Base-by-base conservation (phyloP, 2,113 vertebrate genomes). In the Bostrychus sinensis region DNA sequence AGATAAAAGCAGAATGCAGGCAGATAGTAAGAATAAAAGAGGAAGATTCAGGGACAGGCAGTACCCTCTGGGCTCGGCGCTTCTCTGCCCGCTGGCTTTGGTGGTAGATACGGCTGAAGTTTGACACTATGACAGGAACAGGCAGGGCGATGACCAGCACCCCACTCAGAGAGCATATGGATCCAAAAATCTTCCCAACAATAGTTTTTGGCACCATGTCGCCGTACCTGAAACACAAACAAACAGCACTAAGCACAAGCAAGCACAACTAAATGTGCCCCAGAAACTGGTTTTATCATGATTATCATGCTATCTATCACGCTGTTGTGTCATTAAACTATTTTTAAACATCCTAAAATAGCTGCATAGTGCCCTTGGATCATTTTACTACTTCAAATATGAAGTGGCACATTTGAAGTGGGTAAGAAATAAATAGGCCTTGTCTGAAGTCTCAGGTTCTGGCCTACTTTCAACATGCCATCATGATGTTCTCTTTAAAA, bases 201-300 rank as follows among this genome's bases (percentile, higher is more conserved):
- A 99, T 99, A 64, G 97, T 99, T 92, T 99, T 99, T 42, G 97
- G 97, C 78, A 99, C 97, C 97, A 99, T 99, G 90, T 99, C 97
- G 60, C 97, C 97, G 50, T 99, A 99, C 77, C 97, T 99, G 84
- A 41, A 86, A 86, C 58, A 85, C 69, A 85, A 76, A 25, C 56
- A 80, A 59, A 77, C 10, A 16, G 56, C 57, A 51, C 50, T 70
- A 30, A 80, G 45, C n/a, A 62, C 32, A 25, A 69, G 56, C 56
- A 46, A 28, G 66, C 55, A 56, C 34, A 62, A 48, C 5, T 19
- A 19, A 5, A 50, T 42, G 22, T 1, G 13, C 26, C 7, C 28
- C 1, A 19, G 13, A 56, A 28, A 36, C n/a, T 56, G 34, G 19
- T 68, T 80, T 63, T 55, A 62, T 66, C 55, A 39, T 32, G 39